Evolutionary conservation across 2,888 invertebrate species (phyloP).

Genomic region (Lasioglossum villosulum): DNA sequence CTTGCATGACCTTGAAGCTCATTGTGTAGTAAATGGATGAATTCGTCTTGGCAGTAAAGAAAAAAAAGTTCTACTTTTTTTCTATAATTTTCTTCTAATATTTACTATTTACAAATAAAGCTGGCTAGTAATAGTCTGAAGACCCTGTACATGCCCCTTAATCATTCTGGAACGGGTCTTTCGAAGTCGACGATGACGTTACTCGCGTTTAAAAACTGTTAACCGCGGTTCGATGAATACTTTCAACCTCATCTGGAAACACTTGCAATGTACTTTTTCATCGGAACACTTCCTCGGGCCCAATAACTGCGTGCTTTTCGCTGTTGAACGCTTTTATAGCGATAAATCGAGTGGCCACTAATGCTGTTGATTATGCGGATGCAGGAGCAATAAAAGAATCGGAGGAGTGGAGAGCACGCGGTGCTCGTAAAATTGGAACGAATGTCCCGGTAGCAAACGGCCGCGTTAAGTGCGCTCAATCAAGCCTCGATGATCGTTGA

Average conservation of each 20-base stretch:
- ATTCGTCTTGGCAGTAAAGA: too few relatives aligned
- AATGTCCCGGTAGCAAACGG: slow-evolving; percentile 6
- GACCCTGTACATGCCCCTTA: too few relatives aligned
- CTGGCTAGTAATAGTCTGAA: too few relatives aligned
- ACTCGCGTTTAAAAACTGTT: not conserved
- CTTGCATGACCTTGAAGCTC: too few relatives aligned
- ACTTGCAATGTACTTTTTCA: not conserved
- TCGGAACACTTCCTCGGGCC: not conserved
- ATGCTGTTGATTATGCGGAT: slow-evolving; percentile 9
- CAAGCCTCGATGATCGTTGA: slow-evolving; percentile 8
- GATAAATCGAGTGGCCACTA: not conserved
- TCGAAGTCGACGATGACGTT: not conserved
- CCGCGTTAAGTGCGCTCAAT: not conserved
- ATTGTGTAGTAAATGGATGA: too few relatives aligned
- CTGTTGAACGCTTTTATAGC: slow-evolving; percentile 9
- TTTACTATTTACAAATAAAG: too few relatives aligned
- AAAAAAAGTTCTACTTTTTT: too few relatives aligned
- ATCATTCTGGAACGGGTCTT: too few relatives aligned
- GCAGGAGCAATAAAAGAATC: not conserved
- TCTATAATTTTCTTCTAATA: too few relatives aligned
- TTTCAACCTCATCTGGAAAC: not conserved
- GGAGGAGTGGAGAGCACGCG: not conserved
- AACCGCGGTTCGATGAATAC: not conserved
- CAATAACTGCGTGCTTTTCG: not conserved
- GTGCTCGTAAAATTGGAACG: not conserved